Evolutionary conservation across 1,140 invertebrate species (phyloP), one percentile per base, ranked within the genome.

Genomic region (Ceratina australensis): DNA sequence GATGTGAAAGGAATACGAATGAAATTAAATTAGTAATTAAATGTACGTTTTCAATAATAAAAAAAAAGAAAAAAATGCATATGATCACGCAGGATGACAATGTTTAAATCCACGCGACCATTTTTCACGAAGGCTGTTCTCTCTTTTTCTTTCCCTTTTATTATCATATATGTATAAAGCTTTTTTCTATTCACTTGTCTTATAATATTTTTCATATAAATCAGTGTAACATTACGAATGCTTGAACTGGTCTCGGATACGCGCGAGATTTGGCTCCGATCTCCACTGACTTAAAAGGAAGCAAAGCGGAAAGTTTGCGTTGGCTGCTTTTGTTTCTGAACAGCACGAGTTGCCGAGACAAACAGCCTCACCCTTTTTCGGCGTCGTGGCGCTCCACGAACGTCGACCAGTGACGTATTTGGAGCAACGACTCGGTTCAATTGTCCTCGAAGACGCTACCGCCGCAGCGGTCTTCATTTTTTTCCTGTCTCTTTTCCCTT

Each of bases 361-460:
- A 24, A 20, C 42, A 18, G n/a, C n/a, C n/a, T 57, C 28, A 5
- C 26, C 3, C n/a, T 57, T 47, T 69, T 71, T 71, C 20, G 20
- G 33, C 54, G 54, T 54, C 65, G 24, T n/a, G 49, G 4, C 54
- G 54, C 56, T 3, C 16, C 54, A 59, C 52, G 16, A 50, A 24
- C 47, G 47, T 69, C 52, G 52, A 18, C 59, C 22, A 15, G n/a
- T 64, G 78, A 61, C 72, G 8, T 80, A 82, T 82, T 76, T 80
- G 78, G 80, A 81, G 28, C 80, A 73, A 63, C 65, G 18, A 33
- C 50, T 69, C 64, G 78, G 26, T 80, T 49, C 47, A 54, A 76
- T 28, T 5, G 24, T 42, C 56, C 22, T 24, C n/a, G 12, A 3
- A 20, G 33, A 61, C 22, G 67, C 15, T 50, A 57, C 3, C 64